Conservation (phyloP, 2,888 invertebrate genomes). For the Lamellibrachia satsuma region DNA sequence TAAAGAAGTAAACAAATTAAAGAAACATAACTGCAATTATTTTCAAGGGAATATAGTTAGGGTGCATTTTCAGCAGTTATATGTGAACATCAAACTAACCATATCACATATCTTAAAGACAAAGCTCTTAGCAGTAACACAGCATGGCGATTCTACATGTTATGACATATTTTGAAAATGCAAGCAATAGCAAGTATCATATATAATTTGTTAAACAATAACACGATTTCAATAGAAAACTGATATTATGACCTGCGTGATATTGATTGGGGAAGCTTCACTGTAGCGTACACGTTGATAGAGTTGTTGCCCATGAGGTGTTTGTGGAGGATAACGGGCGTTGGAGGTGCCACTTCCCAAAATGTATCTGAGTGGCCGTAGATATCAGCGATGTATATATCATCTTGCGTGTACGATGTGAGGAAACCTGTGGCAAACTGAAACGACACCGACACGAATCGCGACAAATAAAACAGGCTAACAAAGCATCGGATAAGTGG, state of each 20-base stretch:
- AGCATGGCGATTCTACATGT: no score
- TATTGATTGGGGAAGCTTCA: background rate
- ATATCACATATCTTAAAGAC: no score
- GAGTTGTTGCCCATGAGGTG: background rate
- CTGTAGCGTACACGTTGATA: background rate
- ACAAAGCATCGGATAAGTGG: background rate
- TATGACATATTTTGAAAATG: no score
- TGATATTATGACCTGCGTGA: background rate
- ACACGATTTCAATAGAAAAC: no score
- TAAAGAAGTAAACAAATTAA: background rate
- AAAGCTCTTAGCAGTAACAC: no score
- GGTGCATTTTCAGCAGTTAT: no score
- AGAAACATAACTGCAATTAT: background rate
- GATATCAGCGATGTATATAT: constrained; percentile 83
- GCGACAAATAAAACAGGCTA: background rate
- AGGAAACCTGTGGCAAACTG: constrained; percentile 72
- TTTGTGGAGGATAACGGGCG: constrained; percentile 67
- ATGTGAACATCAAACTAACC: no score
- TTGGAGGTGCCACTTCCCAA: constrained; percentile 96
- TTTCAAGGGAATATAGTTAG: no score
- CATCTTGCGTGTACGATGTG: constrained; percentile 82
- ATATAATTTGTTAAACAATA: no score
- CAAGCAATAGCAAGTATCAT: no score
- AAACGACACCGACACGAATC: background rate
- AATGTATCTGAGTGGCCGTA: constrained; percentile 86